Evolutionary conservation across 2,888 invertebrate species (phyloP).

Genomic region (Thymelicus acteon): DNA sequence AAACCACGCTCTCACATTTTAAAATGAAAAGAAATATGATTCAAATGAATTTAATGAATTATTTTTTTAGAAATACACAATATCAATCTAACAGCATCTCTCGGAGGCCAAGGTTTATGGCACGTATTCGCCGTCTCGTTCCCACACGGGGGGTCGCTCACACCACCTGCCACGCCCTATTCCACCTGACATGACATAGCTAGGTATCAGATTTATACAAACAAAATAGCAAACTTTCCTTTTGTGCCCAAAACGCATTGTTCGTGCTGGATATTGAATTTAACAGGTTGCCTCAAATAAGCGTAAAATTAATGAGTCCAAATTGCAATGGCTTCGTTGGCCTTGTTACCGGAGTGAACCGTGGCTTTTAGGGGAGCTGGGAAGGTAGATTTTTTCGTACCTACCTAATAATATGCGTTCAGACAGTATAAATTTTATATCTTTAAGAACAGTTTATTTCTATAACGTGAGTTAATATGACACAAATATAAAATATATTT

Average conservation of each 20-base stretch:
- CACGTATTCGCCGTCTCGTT: slow-evolving; percentile 15
- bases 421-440: too few species aligned
- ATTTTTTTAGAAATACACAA: too few species aligned
- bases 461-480: too few species aligned
- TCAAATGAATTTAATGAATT: too few species aligned
- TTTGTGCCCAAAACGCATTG: slow-evolving; percentile 37
- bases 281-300: slow-evolving; percentile 19
- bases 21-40: too few species aligned
- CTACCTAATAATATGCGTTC: too few species aligned
- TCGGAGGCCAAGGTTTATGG: neutral
- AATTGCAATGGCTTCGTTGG: slow-evolving; percentile 21
- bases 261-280: slow-evolving; percentile 13
- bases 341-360: neutral
- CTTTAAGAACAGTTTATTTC: too few species aligned
- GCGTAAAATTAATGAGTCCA: slow-evolving; percentile 10
- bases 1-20: too few species aligned
- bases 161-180: slow-evolving; percentile 61
- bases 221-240: slow-evolving; percentile 64
- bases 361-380: neutral
- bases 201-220: slow-evolving; percentile 46
- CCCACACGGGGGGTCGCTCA: slow-evolving; percentile 46
- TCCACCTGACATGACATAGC: slow-evolving; percentile 45
- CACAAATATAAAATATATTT: too few species aligned
- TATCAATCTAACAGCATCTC: neutral
- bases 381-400: neutral